Conservation (phyloP, 2,888 invertebrate genomes). For the Scelioninae gen. 2 region DNA sequence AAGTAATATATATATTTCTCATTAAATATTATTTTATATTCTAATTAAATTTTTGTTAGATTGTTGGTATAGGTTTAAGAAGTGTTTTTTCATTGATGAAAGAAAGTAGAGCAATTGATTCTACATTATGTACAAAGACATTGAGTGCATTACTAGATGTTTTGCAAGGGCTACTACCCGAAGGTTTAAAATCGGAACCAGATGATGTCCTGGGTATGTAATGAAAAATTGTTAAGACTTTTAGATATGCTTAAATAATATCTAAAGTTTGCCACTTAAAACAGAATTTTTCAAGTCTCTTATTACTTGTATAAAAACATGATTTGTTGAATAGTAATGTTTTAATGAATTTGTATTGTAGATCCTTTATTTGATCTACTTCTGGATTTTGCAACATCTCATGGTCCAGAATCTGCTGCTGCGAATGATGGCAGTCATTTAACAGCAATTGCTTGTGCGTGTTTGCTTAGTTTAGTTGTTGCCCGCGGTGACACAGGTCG, state of each 20-base stretch:
- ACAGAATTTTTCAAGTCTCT: too few relatives aligned
- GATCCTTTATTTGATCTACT: conserved; percentile 90
- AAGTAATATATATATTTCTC: too few relatives aligned
- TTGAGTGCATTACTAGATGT: conserved; percentile 92
- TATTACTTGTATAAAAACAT: too few relatives aligned
- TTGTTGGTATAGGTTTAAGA: conserved; percentile 88
- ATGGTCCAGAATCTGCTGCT: conserved; percentile 78
- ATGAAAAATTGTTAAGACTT: too few relatives aligned
- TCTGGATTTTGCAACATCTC: conserved; percentile 87
- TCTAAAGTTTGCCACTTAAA: too few relatives aligned
- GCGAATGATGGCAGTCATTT: conserved; percentile 82
- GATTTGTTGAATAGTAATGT: too few relatives aligned
- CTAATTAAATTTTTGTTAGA: conserved; percentile 77
- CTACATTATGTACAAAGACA: conserved; percentile 91
- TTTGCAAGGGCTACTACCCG: conserved; percentile 91
- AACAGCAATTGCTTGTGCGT: conserved; percentile 93
- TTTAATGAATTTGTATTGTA: conserved; percentile 53
- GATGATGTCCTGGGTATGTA: conserved; percentile 81
- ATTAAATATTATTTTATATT: too few relatives aligned
- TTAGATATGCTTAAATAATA: too few relatives aligned
- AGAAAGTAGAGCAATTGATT: conserved; percentile 89
- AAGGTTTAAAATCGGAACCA: conserved; percentile 89
- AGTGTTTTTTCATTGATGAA: conserved; percentile 94
- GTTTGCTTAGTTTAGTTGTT: conserved; percentile 92
- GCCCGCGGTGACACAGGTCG: conserved; percentile 95